Evolutionary conservation across 2,888 invertebrate species (phyloP).

Genomic region (Aphelenchoides bicaudatus): DNA sequence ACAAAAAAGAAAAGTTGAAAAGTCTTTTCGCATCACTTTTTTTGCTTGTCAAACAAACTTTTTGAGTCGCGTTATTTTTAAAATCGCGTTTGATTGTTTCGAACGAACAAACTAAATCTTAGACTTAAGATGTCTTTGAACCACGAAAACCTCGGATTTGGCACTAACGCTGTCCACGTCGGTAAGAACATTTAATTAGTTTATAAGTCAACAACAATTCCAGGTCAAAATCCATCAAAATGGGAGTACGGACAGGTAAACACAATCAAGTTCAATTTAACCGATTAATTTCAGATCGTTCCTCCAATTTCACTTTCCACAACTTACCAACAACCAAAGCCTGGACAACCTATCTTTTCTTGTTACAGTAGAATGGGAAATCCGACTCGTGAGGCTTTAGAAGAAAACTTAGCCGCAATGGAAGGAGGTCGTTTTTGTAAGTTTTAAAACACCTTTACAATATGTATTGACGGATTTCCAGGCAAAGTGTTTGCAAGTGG

Average conservation of each 20-base stretch:
- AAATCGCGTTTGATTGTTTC: no score
- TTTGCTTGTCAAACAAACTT: no score
- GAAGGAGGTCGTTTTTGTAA: constrained; percentile 83
- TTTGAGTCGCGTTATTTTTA: no score
- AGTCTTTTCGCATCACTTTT: no score
- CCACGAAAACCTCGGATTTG: constrained; percentile 63
- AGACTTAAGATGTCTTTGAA: no score
- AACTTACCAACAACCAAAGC: constrained; percentile 83
- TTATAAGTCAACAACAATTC: no score
- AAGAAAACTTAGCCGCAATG: constrained; percentile 81
- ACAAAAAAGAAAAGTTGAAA: no score
- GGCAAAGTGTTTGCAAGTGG: constrained; percentile 79
- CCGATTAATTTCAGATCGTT: constrained; percentile 72
- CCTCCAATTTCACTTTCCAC: constrained; percentile 85
- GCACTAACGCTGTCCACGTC: constrained; percentile 87
- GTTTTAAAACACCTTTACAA: no score
- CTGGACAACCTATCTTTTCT: constrained; percentile 74
- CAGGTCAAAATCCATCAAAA: constrained; percentile 83
- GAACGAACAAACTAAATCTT: no score
- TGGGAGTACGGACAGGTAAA: constrained; percentile 73
- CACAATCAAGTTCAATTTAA: no score
- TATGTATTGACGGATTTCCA: no score
- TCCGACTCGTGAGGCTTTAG: constrained; percentile 82
- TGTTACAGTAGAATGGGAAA: constrained; percentile 71
- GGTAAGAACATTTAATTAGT: no score